These are phyloP conservation scores for Hyppa rectilinea DNA, from an alignment of 2,888 invertebrate species.

Conservation along the genomic window DNA sequence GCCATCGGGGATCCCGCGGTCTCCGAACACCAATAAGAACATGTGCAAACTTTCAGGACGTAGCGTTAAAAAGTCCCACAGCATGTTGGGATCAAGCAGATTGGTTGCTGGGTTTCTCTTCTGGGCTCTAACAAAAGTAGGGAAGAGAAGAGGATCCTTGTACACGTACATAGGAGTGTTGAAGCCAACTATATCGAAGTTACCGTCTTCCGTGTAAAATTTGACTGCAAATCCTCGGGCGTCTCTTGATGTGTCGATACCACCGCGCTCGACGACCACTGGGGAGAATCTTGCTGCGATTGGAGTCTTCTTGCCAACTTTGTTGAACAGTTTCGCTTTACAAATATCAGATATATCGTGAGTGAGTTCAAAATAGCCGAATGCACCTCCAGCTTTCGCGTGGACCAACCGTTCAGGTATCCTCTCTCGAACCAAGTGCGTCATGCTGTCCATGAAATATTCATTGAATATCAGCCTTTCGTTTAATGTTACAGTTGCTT, in stretches of 20 bases:
- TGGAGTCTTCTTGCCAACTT: conserved; percentile 94
- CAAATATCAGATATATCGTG: conserved; percentile 94
- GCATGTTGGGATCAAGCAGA: conserved; percentile 96
- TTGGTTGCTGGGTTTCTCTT: conserved; percentile 97
- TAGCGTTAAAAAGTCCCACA: conserved; percentile 97
- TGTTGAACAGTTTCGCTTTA: conserved; percentile 93
- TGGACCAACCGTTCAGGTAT: conserved; percentile 98
- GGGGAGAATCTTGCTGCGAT: conserved; percentile 95
- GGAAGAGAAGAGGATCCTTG: conserved; percentile 96
- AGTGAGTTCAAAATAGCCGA: conserved; percentile 96
- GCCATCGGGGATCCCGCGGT: conserved; percentile 97
- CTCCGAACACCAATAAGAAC: conserved; percentile 94
- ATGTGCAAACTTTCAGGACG: conserved; percentile 97
- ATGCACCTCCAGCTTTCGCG: conserved; percentile 97
- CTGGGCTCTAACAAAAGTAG: conserved; percentile 97
- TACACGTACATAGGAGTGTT: conserved; percentile 97
- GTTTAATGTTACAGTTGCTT: conserved; percentile 93
- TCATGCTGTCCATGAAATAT: conserved; percentile 93
- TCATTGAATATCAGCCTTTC: conserved; percentile 94
- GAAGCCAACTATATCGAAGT: conserved; percentile 97
- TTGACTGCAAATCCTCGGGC: conserved; percentile 97
- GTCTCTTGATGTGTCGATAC: conserved; percentile 96
- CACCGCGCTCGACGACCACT: conserved; percentile 95
- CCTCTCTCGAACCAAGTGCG: conserved; percentile 95
- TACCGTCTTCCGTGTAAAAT: conserved; percentile 97